A percentile compares a stretch with the other conserved stretches of the same genome.
Evolutionary conservation across 2,113 vertebrate species (phyloP).

Genomic region (Helogale parvula): DNA sequence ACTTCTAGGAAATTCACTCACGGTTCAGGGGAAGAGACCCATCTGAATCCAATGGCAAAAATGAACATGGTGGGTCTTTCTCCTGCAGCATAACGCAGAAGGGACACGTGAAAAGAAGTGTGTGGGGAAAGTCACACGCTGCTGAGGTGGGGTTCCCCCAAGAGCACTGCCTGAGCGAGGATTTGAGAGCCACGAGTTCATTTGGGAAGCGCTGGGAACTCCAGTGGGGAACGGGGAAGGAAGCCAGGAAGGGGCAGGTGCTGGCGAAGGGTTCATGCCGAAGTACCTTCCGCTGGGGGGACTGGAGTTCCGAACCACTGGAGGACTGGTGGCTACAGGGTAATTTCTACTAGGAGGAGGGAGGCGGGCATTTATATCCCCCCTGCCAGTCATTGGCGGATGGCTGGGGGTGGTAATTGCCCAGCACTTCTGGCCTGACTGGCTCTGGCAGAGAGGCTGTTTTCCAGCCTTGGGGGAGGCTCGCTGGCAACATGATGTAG

Average conservation of each 20-base stretch:
- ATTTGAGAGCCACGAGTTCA: not conserved
- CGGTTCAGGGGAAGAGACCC: not conserved
- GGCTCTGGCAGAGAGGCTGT: not conserved
- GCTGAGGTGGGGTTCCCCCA: not conserved
- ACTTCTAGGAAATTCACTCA: not conserved
- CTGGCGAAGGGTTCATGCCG: not conserved
- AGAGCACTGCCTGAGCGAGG: not conserved
- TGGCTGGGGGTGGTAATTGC: fast-evolving
- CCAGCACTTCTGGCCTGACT: not conserved
- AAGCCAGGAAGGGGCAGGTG: not conserved
- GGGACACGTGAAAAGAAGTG: not conserved
- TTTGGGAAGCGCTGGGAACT: not conserved
- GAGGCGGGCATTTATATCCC: not conserved
- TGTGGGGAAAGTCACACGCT: not conserved
- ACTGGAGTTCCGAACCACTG: not conserved
- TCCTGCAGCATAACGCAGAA: not conserved
- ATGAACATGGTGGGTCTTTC: fast-evolving
- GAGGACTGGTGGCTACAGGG: not conserved
- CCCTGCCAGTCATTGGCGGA: not conserved
- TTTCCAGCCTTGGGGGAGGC: not conserved
- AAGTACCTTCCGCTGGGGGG: not conserved
- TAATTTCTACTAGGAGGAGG: not conserved
- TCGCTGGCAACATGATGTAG: not conserved
- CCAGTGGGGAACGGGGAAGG: not conserved
- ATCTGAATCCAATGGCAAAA: not conserved